Evolutionary conservation across 1,140 invertebrate genomes (phyloP), one percentile per base, ranked within the genome.

Genomic region (Drosophila gunungcola): DNA sequence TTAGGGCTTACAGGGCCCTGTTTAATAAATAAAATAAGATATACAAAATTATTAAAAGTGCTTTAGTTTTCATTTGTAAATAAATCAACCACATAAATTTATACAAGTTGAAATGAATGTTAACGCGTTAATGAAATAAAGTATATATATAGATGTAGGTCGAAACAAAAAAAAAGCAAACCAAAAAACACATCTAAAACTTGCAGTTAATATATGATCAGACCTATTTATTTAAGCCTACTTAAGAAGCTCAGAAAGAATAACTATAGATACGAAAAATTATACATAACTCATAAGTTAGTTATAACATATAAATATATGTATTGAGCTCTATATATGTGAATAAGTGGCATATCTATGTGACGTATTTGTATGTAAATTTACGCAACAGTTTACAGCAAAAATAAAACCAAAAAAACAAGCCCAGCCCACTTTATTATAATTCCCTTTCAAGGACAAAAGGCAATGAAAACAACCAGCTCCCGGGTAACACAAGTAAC

Each of bases 311-410:
- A 49, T 52, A 70, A 49, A 43, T 61, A 69, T 43, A 34, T 63
- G 67, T 68, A 51, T 63, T 63, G 74, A 69, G 78, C 69, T 81
- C 52, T 78, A 57, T 67, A 53, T 73, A 56, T 69, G 62, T 78
- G 69, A 63, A 49, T 80, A 80, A 80, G 81, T 72, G 65, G 65
- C 82, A 86, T 88, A 86, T 86, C 74, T 57, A 77, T 69, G 72
- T 80, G 67, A 79, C 73, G 82, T 79, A 76, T 79, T 82, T 88
- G 78, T 82, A 82, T 88, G 83, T 79, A 88, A 83, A 73, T 88
- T 79, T 79, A 75, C 70, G 74, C 70, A 77, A 70, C 56, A 80
- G 82, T 86, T 85, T 85, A 77, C 76, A 84, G 68, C 69, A 78
- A 78, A 65, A 75, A 88, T 54, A 68, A 88, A 68, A 56, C 36